Conservation (phyloP, 1,140 invertebrate genomes). For the Dendroctonus ponderosae region DNA sequence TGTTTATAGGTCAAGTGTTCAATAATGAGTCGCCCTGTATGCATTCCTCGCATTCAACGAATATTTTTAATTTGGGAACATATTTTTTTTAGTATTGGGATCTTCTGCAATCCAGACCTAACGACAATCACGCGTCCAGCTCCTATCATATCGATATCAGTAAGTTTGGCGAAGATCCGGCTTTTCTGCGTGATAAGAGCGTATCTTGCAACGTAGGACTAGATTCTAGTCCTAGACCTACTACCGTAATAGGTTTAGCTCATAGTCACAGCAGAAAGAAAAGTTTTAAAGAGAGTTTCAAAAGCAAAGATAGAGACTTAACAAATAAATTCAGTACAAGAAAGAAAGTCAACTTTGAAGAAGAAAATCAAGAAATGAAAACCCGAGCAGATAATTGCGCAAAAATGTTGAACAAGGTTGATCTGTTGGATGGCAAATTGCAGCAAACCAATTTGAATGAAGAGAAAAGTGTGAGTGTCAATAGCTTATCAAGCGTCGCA, state of each 20-base stretch:
- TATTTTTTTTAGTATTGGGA: slow-evolving; percentile 61
- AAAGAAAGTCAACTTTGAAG: slow-evolving; percentile 49
- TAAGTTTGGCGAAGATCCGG: slow-evolving; percentile 49
- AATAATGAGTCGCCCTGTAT: neutral
- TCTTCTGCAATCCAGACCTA: slow-evolving; percentile 59
- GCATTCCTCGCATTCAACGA: neutral
- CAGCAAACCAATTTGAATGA: slow-evolving; percentile 41
- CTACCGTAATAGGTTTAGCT: slow-evolving; percentile 59
- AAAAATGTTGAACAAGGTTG: slow-evolving; percentile 23
- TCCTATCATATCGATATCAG: slow-evolving; percentile 49
- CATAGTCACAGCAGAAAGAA: slow-evolving; percentile 36
- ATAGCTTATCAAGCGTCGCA: slow-evolving; percentile 45
- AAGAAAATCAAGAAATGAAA: slow-evolving; percentile 37
- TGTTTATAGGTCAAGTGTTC: no score
- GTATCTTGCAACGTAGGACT: slow-evolving; percentile 70
- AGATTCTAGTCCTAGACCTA: slow-evolving; percentile 63
- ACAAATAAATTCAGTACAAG: slow-evolving; percentile 33
- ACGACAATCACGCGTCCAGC: slow-evolving; percentile 53
- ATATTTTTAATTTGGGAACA: neutral
- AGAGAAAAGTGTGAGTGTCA: slow-evolving; percentile 48
- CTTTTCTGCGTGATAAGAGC: slow-evolving; percentile 61
- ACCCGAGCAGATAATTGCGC: slow-evolving; percentile 33
- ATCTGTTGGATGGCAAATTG: slow-evolving; percentile 21
- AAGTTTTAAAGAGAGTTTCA: slow-evolving; percentile 36
- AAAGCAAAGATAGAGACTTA: slow-evolving; percentile 4